phyloP scores from a whole-genome alignment of 2,797 vertebrate genomes.

The Leuciscus waleckii region DNA sequence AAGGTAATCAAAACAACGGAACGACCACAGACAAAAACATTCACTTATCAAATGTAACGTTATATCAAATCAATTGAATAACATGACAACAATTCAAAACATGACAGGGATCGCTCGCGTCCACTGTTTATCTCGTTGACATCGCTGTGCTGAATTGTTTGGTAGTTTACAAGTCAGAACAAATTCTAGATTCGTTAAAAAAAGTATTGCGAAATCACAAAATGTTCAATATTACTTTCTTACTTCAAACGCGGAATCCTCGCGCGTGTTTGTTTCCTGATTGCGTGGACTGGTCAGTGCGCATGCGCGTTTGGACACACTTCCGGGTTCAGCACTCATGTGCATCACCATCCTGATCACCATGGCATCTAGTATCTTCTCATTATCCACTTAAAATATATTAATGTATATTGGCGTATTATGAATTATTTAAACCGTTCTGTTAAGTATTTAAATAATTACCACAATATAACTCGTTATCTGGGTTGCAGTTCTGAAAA shows the following conservation, averaged over 20 bases:
- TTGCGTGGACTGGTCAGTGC: neutral
- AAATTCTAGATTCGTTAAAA: neutral
- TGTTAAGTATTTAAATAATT: neutral
- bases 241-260: neutral
- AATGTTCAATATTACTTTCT: neutral
- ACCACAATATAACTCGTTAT: neutral
- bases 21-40: neutral
- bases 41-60: neutral
- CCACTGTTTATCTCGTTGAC: neutral
- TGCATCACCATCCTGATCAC: too few species aligned
- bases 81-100: neutral
- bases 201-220: neutral
- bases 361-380: neutral
- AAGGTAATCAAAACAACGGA: neutral
- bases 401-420: neutral
- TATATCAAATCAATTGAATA: neutral
- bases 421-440: neutral
- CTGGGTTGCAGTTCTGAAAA: neutral
- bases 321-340: neutral
- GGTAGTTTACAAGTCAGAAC: neutral
- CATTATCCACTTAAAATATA: neutral
- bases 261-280: constrained; percentile 17
- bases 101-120: neutral
- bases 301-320: neutral
- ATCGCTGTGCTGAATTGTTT: neutral